Base-by-base conservation (phyloP, 2,113 vertebrate genomes). In the Lophius piscatorius region DNA sequence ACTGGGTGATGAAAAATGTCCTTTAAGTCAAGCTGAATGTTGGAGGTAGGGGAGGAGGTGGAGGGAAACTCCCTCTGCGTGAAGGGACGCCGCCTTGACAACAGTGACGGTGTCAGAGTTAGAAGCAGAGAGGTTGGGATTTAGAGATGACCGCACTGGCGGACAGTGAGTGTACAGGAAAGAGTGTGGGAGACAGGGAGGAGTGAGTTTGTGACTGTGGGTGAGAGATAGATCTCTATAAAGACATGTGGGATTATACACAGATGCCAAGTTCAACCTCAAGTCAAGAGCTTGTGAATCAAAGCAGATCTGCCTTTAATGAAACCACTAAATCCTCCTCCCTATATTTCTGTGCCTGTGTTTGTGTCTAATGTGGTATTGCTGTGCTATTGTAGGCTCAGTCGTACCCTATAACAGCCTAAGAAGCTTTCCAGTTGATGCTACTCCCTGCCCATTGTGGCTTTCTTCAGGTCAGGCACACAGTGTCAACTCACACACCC, bases 341-440 rank as follows among this genome's bases (percentile, higher is more conserved):
- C 40, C 42, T 33, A 29, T 56, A 40, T 55, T 13, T 38, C n/a
- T 41, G 34, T 71, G 63, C 56, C 66, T 45, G 70, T 71, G 68
- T 65, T 70, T 69, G 62, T 73, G 85, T 87, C 72, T 84, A 81
- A 81, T 87, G 84, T 84, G 82, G 86, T 81, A 85, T 87, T 85
- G 85, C 48, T 6, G 78, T 74, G 80, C 82, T 87, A 89, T 88
- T 88, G 82, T 88, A 64, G 82, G 84, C 84, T 72, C 76, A 70
- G 70, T 84, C 83, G 85, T 79, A 48, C 73, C 74, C 72, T 76
- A 86, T 76, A 80, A 61, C 65, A 56, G 62, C 58, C 68, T 88
- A 87, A 89, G 84, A 62, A 80, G 86, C 86, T 89, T 89, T 83
- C 48, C 68, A 4, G 57, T 73, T 22, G 70, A 81, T 80, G 80